phyloP scores from a whole-genome alignment of 1,140 invertebrate genomes.

The Zaprionus inermis region DNA sequence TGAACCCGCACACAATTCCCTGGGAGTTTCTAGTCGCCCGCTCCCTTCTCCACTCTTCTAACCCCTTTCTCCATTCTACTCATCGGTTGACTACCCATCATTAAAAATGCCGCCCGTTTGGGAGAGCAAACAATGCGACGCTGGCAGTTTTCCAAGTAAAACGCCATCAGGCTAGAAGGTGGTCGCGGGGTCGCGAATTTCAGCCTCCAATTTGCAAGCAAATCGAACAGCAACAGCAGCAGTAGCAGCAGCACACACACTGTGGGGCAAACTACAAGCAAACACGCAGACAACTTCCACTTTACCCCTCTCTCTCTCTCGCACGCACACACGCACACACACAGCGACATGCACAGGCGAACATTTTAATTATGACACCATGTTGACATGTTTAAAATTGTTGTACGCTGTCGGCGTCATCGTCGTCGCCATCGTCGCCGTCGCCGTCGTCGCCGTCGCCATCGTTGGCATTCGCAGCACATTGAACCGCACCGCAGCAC shows the following conservation, averaged over 20 bases:
- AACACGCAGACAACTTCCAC: conserved; percentile 2
- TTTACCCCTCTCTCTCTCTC: neutral
- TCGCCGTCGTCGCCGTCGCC: conserved; percentile 29
- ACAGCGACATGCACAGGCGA: conserved; percentile 49
- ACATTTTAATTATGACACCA: conserved; percentile 83
- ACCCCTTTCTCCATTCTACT: neutral
- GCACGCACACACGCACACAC: conserved; percentile 3
- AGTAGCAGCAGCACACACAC: conserved; percentile 25
- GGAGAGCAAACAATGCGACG: conserved; percentile 44
- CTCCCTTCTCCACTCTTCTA: neutral
- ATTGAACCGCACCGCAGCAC: conserved; percentile 76
- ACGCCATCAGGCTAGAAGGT: conserved; percentile 34
- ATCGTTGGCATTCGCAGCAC: conserved; percentile 52
- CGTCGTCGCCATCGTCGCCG: conserved; percentile 22
- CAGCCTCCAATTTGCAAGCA: conserved; percentile 63
- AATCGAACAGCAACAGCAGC: conserved; percentile 49
- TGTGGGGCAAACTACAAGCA: neutral
- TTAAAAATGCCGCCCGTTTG: conserved; percentile 60
- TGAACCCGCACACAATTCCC: conserved; percentile 56
- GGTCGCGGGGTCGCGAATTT: conserved; percentile 32
- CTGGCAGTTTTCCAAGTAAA: conserved; percentile 54
- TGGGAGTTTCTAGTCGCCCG: conserved; percentile 9
- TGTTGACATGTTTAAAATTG: conserved; percentile 80
- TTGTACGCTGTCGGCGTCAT: conserved; percentile 57
- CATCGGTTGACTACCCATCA: conserved; percentile 38